Evolutionary conservation across 2,113 vertebrate species (phyloP), one percentile per base, ranked within the genome.

Genomic region (Anser brachyrhynchus): DNA sequence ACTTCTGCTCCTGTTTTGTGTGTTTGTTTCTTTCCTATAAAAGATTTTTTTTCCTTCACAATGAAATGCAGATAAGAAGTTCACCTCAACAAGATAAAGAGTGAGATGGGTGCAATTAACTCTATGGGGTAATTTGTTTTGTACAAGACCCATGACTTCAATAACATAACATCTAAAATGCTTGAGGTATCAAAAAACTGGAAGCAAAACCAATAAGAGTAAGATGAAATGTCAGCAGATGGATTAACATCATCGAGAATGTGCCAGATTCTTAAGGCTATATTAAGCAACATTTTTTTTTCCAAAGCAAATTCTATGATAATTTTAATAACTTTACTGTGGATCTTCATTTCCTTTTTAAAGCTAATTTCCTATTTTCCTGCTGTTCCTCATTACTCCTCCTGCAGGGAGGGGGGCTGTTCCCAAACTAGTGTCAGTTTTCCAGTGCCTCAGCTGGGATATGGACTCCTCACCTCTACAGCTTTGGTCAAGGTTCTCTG

Each of bases 181-280:
- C 97, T 97, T 92, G 90, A 96, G 95, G 94, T 95, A 92, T 96
- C 90, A 96, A 92, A 96, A 96, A 96, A 75, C 93, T 96, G 92
- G 86, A 95, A 97, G 74, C 72, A 96, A 96, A 94, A 90, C 93
- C 93, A 95, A 76, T 93, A 94, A 91, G 89, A 84, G 49, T 61
- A 95, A 95, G 84, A 95, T 92, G 95, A 97, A 94, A 96, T 94
- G 90, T 96, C 96, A 94, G 95, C 86, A 96, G 83, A 95, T 86
- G 93, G 94, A 92, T 96, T 94, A 97, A 88, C 96, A 96, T 92
- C 94, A 73, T 20, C 29, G 1, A 43, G 95, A 59, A 90, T 55
- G 94, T 95, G 94, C 92, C 96, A 95, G 94, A 64, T 85, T 96
- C 94, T 96, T 84, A 93, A 90, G 94, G 94, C 95, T 96, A 96